Percentiles rank a stretch among this genome's conserved stretches.
Conservation (phyloP, 2,888 invertebrate species). For the Helicoverpa assulta region DNA sequence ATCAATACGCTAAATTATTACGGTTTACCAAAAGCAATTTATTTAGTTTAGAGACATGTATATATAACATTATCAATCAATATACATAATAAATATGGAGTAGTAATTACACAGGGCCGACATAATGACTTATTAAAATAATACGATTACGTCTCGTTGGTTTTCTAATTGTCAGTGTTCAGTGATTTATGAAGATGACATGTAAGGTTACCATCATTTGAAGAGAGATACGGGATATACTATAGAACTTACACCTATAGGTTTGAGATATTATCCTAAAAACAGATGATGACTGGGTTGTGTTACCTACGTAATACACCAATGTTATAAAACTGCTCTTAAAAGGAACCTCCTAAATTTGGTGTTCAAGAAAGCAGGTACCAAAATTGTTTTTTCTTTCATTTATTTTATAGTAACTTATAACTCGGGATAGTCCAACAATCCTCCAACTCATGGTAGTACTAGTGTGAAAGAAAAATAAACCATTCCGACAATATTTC, state of each 20-base stretch:
- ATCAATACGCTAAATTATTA: not conserved
- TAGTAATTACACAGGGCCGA: conserved; percentile 49
- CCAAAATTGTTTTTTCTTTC: not conserved
- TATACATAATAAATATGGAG: conserved; percentile 46
- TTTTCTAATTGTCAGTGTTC: conserved; percentile 44
- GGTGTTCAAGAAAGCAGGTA: conserved; percentile 14
- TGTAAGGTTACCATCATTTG: conserved; percentile 23
- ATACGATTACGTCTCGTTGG: conserved; percentile 53
- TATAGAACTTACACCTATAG: not conserved
- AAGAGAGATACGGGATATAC: conserved; percentile 5
- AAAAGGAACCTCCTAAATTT: not conserved
- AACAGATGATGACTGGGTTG: no score
- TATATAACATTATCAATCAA: conserved; percentile 40
- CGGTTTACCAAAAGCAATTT: conserved; percentile 37
- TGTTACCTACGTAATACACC: no score
- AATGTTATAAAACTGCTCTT: no score
- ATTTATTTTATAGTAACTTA: conserved; percentile 18
- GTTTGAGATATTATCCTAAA: no score
- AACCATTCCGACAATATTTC: conserved; percentile 17
- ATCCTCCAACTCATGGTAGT: conserved; percentile 24
- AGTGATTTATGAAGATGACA: conserved; percentile 58
- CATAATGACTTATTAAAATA: conserved; percentile 64
- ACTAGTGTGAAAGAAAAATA: conserved; percentile 5
- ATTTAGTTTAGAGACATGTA: conserved; percentile 34
- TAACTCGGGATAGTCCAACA: conserved; percentile 24